Conservation (phyloP, 2,888 invertebrate species). For the Macrosoma leucophasiata region DNA sequence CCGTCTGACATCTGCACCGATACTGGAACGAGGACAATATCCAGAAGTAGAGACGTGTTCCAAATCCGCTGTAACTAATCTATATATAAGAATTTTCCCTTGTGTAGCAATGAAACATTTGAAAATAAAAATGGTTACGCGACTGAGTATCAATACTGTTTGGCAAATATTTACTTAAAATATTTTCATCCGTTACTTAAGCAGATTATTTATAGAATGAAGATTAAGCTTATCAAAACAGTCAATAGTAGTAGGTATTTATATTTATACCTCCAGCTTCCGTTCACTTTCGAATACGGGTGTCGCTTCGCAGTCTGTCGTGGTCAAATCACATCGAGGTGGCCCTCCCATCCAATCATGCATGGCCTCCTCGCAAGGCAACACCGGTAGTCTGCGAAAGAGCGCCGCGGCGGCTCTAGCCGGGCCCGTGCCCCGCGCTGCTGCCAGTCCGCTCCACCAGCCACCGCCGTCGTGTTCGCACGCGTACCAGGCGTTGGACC, state of each 20-base stretch:
- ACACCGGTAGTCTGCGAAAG: conserved; percentile 77
- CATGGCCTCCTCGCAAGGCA: conserved; percentile 84
- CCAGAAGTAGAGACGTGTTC: no score
- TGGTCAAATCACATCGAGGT: conserved; percentile 50
- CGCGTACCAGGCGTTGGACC: conserved; percentile 68
- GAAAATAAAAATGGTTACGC: no score
- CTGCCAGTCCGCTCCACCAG: conserved; percentile 68
- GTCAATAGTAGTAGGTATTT: not conserved
- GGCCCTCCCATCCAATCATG: conserved; percentile 79
- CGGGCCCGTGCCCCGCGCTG: conserved; percentile 55
- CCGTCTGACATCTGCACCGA: conserved; percentile 56
- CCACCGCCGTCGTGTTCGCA: conserved; percentile 51
- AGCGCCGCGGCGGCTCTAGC: conserved; percentile 76
- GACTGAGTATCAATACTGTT: no score
- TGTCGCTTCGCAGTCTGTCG: conserved; percentile 57
- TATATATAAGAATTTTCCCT: no score
- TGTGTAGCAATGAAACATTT: no score
- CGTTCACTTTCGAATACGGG: conserved; percentile 39
- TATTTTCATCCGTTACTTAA: not conserved
- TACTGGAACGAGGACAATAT: conserved; percentile 47
- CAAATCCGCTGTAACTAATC: no score
- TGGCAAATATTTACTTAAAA: no score
- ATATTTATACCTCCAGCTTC: conserved; percentile 45
- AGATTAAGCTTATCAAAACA: not conserved
- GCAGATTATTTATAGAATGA: not conserved